Base-by-base conservation (phyloP, 2,888 invertebrate species). In the Cyrtodaria siliqua region DNA sequence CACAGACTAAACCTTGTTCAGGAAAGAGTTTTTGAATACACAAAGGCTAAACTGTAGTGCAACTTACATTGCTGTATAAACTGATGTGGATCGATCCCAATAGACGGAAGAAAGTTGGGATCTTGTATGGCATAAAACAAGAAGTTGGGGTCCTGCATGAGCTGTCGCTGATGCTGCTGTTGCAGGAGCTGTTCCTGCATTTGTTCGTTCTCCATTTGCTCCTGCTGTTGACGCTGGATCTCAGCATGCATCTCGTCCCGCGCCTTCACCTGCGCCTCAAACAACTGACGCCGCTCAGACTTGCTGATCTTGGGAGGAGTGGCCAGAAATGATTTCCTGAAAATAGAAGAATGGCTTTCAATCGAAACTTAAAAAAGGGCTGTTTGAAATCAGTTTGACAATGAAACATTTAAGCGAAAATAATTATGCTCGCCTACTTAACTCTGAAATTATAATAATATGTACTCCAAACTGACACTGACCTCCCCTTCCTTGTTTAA, bases 201-300 rank as follows among this genome's bases (percentile, higher is more conserved):
- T 20, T 81, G 73, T 40, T 81, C 75, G 26, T 79, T 76, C 68
- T 85, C 82, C 23, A 83, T 52, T 50, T 81, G 83, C 59, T 85
- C 83, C 57, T 86, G 85, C 42, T 83, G 75, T 33, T 83, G 77
- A 18, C 83, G 73, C 57, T 83, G 79, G 20, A 69, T 63, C 52
- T 86, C 84, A 0, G 87, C 86, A n/a, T 73, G 79, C 83, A 86
- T 69, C 82, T 92, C 90, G 56, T 93, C 93, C 70, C 90, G 83
- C 0, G 91, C 92, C 55, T 96, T 96, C 8, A 96, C 96, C 87
- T 96, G 96, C 86, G 96, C 94, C 0, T 97, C 97, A 93, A 97
- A 97, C 74, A 96, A 94, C 85, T 96, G 96, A 1, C 97, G 94
- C 9, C 97, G 93, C 91, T 97, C 96, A 84, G 96, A 95, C 91